phyloP scores from a whole-genome alignment of 2,888 invertebrate species.

The Neria commutata region DNA sequence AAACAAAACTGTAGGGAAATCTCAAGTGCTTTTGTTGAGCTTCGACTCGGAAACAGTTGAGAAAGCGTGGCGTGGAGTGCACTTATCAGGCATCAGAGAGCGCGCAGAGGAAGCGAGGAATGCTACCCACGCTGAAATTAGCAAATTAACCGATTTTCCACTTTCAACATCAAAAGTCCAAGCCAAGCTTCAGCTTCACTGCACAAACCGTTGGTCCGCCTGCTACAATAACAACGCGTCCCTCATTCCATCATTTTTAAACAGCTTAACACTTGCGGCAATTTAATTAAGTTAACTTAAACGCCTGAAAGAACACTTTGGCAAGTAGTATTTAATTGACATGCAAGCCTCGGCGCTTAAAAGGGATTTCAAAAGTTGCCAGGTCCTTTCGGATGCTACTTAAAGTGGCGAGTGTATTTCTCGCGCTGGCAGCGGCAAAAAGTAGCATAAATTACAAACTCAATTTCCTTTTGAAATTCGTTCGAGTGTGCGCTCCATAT shows the following conservation, averaged over 20 bases:
- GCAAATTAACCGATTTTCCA: not conserved
- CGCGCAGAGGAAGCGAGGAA: too few relatives aligned
- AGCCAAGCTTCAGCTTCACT: not conserved
- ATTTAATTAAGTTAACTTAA: slow-evolving; percentile 1
- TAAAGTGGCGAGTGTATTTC: too few relatives aligned
- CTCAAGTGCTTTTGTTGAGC: too few relatives aligned
- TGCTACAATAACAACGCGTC: too few relatives aligned
- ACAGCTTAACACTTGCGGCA: not conserved
- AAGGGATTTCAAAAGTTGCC: not conserved
- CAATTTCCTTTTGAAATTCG: slow-evolving; percentile 16
- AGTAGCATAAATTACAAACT: slow-evolving; percentile 40
- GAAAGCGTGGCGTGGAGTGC: too few relatives aligned
- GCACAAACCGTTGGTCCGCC: too few relatives aligned
- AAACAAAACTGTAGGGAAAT: too few relatives aligned
- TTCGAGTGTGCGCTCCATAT: slow-evolving; percentile 1
- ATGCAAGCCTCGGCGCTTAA: not conserved
- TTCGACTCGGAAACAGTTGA: too few relatives aligned
- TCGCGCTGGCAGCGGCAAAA: too few relatives aligned
- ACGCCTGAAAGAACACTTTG: not conserved
- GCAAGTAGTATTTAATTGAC: not conserved
- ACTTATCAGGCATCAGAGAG: too few relatives aligned
- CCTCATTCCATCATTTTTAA: not conserved
- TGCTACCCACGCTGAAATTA: too few relatives aligned
- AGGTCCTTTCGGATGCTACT: not conserved
- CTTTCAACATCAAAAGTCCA: not conserved